Percentiles rank a stretch among this genome's conserved stretches.
phyloP scores from a whole-genome alignment of 2,888 invertebrate species.

The Sussaba pulchella region DNA sequence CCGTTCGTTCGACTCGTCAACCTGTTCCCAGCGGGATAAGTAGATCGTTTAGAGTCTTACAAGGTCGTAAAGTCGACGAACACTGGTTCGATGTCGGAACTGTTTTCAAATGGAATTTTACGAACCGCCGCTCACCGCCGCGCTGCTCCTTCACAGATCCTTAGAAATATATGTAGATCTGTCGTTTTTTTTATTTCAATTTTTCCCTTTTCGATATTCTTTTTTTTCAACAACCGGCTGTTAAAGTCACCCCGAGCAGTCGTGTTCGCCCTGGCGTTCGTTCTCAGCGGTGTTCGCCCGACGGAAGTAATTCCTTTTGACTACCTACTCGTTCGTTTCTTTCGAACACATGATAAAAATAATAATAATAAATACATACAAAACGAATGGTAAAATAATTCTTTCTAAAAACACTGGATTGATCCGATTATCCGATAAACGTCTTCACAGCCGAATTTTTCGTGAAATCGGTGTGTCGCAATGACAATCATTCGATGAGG shows the following conservation, averaged over 20 bases:
- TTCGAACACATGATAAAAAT: constrained; percentile 1
- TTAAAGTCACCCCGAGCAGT: constrained; percentile 35
- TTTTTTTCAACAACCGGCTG: constrained; percentile 27
- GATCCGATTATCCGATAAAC: constrained; percentile 9
- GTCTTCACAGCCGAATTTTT: not conserved
- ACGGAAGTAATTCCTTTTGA: constrained; percentile 54
- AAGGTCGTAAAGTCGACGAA: constrained; percentile 64
- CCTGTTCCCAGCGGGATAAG: constrained; percentile 59
- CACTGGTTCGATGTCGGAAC: constrained; percentile 58
- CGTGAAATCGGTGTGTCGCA: constrained; percentile 44
- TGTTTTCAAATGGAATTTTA: constrained; percentile 63
- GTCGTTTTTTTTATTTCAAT: constrained; percentile 30
- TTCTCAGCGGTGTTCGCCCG: not conserved
- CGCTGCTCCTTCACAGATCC: constrained; percentile 6
- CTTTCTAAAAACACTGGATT: too few species aligned
- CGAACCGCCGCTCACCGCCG: constrained; percentile 23
- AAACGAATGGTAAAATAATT: constrained; percentile 16
- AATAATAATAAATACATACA: constrained; percentile 8
- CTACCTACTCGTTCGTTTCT: not conserved
- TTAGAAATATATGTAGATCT: constrained; percentile 23
- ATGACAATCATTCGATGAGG: constrained; percentile 20
- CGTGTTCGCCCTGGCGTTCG: not conserved
- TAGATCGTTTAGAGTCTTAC: constrained; percentile 66
- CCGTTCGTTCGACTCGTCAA: constrained; percentile 53
- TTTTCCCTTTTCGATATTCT: not conserved